Conservation (phyloP, 1,140 invertebrate species). For the Solenopsis invicta region DNA sequence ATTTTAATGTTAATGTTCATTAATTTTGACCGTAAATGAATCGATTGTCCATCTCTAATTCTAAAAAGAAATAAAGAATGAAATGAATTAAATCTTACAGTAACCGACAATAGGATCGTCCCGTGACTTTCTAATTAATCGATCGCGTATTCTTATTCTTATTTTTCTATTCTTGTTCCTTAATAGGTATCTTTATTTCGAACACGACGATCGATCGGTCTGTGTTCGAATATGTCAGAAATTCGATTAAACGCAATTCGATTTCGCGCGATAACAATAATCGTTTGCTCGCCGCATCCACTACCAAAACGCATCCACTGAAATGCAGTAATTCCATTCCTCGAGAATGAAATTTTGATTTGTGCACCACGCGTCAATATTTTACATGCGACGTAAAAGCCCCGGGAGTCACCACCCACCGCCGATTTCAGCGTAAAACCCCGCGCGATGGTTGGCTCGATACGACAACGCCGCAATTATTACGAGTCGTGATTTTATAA, state of each 20-base stretch:
- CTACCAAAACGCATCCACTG: slow-evolving; percentile 17
- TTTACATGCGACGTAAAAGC: slow-evolving; percentile 39
- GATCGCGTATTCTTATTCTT: not conserved
- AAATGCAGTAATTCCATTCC: slow-evolving; percentile 45
- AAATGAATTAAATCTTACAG: not conserved
- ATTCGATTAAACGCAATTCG: slow-evolving; percentile 45
- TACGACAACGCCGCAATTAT: slow-evolving; percentile 53
- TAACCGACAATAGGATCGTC: not conserved
- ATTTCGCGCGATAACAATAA: slow-evolving; percentile 48
- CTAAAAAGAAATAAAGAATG: slow-evolving; percentile 8
- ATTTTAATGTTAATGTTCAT: not conserved
- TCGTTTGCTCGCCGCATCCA: slow-evolving; percentile 20
- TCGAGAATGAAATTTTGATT: slow-evolving; percentile 59
- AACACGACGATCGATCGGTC: not conserved
- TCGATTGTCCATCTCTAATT: not conserved
- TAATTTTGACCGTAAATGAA: not conserved
- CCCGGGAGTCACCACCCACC: not conserved
- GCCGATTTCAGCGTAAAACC: not conserved
- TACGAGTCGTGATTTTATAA: slow-evolving; percentile 58
- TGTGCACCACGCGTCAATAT: slow-evolving; percentile 38
- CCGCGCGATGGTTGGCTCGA: slow-evolving; percentile 14
- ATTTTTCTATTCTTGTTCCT: not conserved
- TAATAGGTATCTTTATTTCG: not conserved
- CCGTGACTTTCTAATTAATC: not conserved
- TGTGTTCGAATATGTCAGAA: slow-evolving; percentile 21